phyloP scores from a whole-genome alignment of 2,113 vertebrate genomes.

The Eretmochelys imbricata region DNA sequence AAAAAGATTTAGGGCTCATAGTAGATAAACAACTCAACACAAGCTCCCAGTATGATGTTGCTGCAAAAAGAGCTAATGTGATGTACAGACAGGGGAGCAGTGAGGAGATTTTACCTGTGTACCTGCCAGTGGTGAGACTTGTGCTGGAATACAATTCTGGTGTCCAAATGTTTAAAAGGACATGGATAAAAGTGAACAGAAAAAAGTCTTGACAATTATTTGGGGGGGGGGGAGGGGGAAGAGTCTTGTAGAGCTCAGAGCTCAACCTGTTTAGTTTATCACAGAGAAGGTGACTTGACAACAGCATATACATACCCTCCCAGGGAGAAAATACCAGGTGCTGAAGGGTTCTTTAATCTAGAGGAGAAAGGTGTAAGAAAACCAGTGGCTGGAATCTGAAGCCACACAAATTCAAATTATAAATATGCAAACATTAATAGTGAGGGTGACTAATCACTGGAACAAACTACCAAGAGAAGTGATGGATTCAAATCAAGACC shows the following conservation, averaged over 20 bases:
- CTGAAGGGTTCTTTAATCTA: background rate
- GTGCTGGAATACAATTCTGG: background rate
- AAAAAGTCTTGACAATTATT: background rate
- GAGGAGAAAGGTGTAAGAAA: background rate
- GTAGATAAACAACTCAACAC: background rate
- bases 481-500: background rate
- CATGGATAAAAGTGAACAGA: background rate
- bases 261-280: background rate
- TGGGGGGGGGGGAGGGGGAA: fast-evolving
- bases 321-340: background rate
- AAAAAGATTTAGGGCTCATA: background rate
- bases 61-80: background rate
- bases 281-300: background rate
- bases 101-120: background rate
- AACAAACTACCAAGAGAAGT: background rate
- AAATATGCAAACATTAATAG: background rate
- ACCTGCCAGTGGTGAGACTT: background rate
- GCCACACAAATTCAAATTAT: background rate
- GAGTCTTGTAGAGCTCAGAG: background rate
- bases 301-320: background rate
- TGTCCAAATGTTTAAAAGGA: background rate
- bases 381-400: background rate
- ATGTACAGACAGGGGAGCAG: background rate
- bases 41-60: background rate
- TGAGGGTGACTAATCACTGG: background rate